A percentile compares a stretch with the other conserved stretches of the same genome.
Conservation (phyloP, 2,888 invertebrate species). For the Anaspis maculata region DNA sequence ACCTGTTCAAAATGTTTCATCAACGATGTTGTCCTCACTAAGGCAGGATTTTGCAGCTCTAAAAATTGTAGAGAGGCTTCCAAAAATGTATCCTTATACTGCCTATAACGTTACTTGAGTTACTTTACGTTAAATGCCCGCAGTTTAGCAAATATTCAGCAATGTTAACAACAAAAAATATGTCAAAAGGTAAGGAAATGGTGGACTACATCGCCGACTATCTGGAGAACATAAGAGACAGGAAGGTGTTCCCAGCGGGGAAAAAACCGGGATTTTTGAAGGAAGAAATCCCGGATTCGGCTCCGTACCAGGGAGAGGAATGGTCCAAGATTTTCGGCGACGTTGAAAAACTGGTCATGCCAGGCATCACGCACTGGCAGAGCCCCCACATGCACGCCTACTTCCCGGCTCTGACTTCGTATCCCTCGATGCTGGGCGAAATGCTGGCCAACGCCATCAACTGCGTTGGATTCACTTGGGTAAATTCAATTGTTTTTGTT, state of each 20-base stretch:
- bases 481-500: constrained; percentile 35
- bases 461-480: constrained; percentile 95
- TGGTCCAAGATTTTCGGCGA: constrained; percentile 92
- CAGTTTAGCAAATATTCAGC: too few relatives aligned
- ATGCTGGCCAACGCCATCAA: constrained; percentile 94
- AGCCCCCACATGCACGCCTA: constrained; percentile 98
- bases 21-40: too few relatives aligned
- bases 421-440: constrained; percentile 89
- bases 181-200: constrained; percentile 87
- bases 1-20: too few relatives aligned
- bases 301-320: constrained; percentile 78
- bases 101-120: too few relatives aligned
- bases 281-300: constrained; percentile 73
- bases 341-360: constrained; percentile 91
- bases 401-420: constrained; percentile 91
- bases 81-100: too few relatives aligned
- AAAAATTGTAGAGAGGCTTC: too few relatives aligned
- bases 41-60: too few relatives aligned
- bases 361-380: constrained; percentile 96
- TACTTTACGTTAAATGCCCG: too few relatives aligned
- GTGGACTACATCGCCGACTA: constrained; percentile 98
- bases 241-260: constrained; percentile 87
- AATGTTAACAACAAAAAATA: too few relatives aligned
- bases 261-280: constrained; percentile 93
- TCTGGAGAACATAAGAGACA: constrained; percentile 79